Base-by-base conservation (phyloP, 2,888 invertebrate genomes). In the Carterocephalus palaemon region DNA sequence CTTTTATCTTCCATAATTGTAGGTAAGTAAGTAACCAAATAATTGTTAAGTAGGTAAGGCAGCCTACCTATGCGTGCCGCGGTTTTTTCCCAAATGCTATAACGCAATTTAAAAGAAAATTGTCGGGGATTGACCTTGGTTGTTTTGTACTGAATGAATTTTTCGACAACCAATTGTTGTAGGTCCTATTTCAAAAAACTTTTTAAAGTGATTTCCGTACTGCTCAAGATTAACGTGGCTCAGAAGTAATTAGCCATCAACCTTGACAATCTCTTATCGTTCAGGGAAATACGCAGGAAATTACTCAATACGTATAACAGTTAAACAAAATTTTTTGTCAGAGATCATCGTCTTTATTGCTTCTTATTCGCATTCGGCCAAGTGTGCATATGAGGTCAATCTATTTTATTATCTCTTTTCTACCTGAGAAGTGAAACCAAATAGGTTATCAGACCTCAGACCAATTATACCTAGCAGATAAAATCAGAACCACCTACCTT, bases 221-320 rank as follows among this genome's bases (percentile, higher is more conserved):
- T 45, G 48, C 38, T 49, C 49, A 52, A 57, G 59, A 56, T 57
- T 58, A 56, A 57, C 56, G 49, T 53, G 41, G 51, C 55, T 51
- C 52, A 55, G 52, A 56, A 52, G 58, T 56, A 60, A 63, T 62
- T 63, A 62, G 57, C 60, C 57, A 55, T 37, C 50, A 52, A 54
- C 63, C 63, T 63, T 63, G 60, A 62, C 62, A 62, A 62, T 62
- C 62, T 63, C 62, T 60, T 62, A 60, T 62, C 58, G 58, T 56
- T 57, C 56, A 60, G 63, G 62, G 59, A 62, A 63, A 63, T 54
- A 60, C 57, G 54, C 53, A 57, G 62, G 58, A 60, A 59, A 63
- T 57, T 57, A 52, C 53, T 55, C 47, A 57, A 58, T 54, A 50
- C 41, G 47, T 54, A 51, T 40, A 48, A 51, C 47, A 46, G 38